Conservation (phyloP, 2,113 vertebrate genomes). For the Clarias macrocephalus region DNA sequence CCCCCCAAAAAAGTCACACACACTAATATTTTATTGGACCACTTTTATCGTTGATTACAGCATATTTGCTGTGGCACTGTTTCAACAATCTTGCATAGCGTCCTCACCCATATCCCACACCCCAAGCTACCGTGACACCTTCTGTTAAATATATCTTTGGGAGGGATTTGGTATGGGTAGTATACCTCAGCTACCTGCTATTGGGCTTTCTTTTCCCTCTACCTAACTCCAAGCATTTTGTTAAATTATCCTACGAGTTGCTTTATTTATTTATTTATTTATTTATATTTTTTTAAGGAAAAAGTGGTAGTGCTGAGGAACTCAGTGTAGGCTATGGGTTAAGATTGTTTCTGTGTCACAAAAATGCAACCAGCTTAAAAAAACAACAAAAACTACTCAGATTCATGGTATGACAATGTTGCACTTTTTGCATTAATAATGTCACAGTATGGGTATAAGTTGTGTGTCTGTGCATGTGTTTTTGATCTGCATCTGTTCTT, state of each 20-base stretch:
- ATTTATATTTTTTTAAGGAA: neutral
- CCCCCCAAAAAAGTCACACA: too few species aligned
- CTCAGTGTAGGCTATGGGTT: neutral
- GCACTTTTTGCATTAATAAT: neutral
- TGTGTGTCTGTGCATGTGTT: neutral
- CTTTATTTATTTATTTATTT: too few species aligned
- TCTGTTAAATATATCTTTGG: neutral
- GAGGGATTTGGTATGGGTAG: neutral
- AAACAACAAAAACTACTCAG: neutral
- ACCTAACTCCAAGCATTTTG: neutral
- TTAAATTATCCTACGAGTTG: neutral
- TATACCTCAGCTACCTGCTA: neutral
- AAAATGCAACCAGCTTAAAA: neutral
- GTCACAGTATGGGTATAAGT: neutral
- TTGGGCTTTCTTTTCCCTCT: neutral
- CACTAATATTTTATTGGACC: too few species aligned
- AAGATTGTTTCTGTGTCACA: neutral
- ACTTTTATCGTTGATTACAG: too few species aligned
- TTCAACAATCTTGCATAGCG: too few species aligned
- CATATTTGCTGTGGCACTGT: too few species aligned
- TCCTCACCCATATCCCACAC: too few species aligned
- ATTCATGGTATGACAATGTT: neutral
- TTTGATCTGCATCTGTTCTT: conserved; percentile 22
- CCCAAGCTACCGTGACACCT: too few species aligned
- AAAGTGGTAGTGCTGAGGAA: neutral